Evolutionary conservation across 2,113 vertebrate genomes (phyloP), one percentile per base, ranked within the genome.

Genomic region (Cromileptes altivelis): DNA sequence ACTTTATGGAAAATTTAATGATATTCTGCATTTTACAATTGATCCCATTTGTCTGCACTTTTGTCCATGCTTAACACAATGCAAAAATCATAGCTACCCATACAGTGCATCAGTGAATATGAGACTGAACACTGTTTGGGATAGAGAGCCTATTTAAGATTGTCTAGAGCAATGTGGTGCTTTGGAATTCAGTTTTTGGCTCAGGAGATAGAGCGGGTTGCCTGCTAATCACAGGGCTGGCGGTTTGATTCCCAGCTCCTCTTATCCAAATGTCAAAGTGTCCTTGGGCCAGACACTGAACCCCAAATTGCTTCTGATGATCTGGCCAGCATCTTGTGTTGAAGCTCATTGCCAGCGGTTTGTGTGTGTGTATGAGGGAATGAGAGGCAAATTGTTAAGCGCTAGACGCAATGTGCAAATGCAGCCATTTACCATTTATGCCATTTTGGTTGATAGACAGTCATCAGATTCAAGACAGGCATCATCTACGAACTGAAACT

Each of bases 261-360:
- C 52, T 9, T n/a, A 19, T n/a, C 19, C 8, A 53, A 17, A 53
- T 21, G 19, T 21, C 52, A 27, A 25, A 25, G 13, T 17, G 21
- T 65, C 33, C 11, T 63, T 13, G 42, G 62, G 42, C n/a, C 42
- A 65, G 42, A 65, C 63, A 27, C 23, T 67, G 42, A 67, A 67
- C 23, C 40, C 42, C 42, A 49, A 67, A 45, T 14, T 15, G 62
- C n/a, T 64, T 40, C 37, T 1, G 40, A 64, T 42, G n/a, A n/a
- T 42, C 5, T 14, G 60, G 19, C 11, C 42, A 45, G 42, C 42
- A 45, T 45, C 18, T 15, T 61, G 17, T 15, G 18, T 42, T 19
- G 37, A 0, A 6, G 11, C 18, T 19, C 5, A 17, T 17, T 17
- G 15, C 13, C 11, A 11, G 11, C 13, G 15, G 47, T 49, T 10